Percentiles rank a stretch among this genome's conserved stretches.
Evolutionary conservation across 2,888 invertebrate species (phyloP).

Genomic region (Ommatoiulus sabulosus): DNA sequence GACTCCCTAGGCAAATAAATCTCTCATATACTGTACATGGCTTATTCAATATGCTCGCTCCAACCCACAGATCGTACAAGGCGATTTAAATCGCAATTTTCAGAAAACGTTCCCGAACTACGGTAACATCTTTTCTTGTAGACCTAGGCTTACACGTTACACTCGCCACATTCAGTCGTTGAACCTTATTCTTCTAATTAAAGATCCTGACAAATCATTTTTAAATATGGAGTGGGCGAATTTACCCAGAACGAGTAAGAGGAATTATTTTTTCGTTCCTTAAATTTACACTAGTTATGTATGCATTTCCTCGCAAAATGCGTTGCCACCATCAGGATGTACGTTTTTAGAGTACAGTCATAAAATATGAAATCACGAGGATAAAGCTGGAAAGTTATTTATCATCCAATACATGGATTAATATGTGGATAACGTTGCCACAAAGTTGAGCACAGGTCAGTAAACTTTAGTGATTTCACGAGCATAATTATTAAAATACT

Average conservation of each 20-base stretch:
- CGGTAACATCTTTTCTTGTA: not conserved
- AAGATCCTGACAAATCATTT: not conserved
- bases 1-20: conserved; percentile 53
- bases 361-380: no score
- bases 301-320: no score
- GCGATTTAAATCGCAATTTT: conserved; percentile 15
- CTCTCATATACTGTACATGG: conserved; percentile 27
- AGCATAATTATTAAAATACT: no score
- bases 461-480: no score
- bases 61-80: not conserved
- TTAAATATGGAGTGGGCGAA: not conserved
- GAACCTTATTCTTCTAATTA: not conserved
- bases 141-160: not conserved
- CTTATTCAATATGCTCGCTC: conserved; percentile 12
- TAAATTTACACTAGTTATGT: no score
- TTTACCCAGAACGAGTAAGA: not conserved
- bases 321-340: no score
- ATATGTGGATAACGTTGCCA: no score
- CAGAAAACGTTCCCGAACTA: not conserved
- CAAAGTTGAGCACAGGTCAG: no score
- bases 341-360: no score
- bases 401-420: no score
- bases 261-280: no score
- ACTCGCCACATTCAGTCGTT: not conserved
- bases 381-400: no score